Percentiles rank a stretch among this genome's conserved stretches.
Conservation (phyloP, 2,888 invertebrate species). For the Himalopsyche japonica region DNA sequence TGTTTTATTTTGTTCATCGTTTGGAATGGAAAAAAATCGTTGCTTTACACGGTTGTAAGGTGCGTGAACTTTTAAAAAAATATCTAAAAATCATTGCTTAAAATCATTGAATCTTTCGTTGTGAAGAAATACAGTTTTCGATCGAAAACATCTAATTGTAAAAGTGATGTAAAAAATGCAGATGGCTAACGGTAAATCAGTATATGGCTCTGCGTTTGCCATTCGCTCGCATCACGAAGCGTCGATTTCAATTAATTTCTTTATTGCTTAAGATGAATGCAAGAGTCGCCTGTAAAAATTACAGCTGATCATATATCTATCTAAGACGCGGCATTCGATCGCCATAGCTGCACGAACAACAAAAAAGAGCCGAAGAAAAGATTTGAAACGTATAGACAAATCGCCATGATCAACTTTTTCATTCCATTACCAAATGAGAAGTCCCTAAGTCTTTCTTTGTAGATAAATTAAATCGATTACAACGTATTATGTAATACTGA, state of each 20-base stretch:
- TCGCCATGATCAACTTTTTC: not conserved
- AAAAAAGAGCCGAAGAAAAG: not conserved
- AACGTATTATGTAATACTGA: too few species aligned
- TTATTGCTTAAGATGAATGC: constrained; percentile 22
- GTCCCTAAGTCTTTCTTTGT: too few species aligned
- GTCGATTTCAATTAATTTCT: constrained; percentile 34
- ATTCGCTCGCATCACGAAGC: constrained; percentile 19
- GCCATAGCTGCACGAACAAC: not conserved
- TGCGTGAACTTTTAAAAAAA: too few species aligned
- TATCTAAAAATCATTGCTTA: too few species aligned
- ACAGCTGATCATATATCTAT: constrained; percentile 2
- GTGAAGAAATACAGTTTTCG: not conserved
- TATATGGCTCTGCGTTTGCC: not conserved
- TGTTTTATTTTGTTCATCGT: too few species aligned
- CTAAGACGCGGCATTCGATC: not conserved
- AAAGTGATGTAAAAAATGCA: constrained; percentile 1
- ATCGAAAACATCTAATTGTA: not conserved
- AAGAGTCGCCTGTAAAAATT: constrained; percentile 12
- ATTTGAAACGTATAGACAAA: not conserved
- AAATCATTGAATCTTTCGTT: not conserved
- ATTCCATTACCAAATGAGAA: not conserved
- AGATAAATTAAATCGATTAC: too few species aligned
- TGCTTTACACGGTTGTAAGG: too few species aligned
- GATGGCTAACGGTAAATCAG: not conserved
- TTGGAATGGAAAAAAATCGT: too few species aligned